Conservation (phyloP, 2,797 vertebrate genomes). For the Microctenopoma lineatum region DNA sequence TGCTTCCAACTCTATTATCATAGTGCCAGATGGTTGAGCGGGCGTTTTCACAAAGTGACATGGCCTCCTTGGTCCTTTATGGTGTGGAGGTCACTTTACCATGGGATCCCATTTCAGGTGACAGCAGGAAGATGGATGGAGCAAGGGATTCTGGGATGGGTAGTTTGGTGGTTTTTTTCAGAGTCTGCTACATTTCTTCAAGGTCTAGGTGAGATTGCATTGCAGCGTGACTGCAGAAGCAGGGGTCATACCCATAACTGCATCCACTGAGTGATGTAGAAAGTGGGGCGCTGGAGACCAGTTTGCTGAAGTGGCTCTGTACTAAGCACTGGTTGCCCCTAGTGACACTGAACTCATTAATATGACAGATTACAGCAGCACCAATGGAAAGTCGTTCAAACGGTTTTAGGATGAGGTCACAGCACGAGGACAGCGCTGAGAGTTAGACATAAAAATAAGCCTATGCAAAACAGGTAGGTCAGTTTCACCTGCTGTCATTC, state of each 20-base stretch:
- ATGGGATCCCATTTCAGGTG: slow-evolving; percentile 71
- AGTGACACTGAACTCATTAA: slow-evolving; percentile 65
- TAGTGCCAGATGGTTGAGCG: slow-evolving; percentile 74
- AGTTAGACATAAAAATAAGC: slow-evolving; percentile 23
- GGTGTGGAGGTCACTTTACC: slow-evolving; percentile 75
- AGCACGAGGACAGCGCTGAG: slow-evolving; percentile 13
- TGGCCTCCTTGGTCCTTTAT: slow-evolving; percentile 70
- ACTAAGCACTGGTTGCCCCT: slow-evolving; percentile 36
- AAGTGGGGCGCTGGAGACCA: slow-evolving; percentile 54
- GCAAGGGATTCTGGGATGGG: slow-evolving; percentile 70
- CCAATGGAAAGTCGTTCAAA: slow-evolving; percentile 49
- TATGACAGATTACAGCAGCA: slow-evolving; percentile 60
- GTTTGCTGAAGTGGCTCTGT: slow-evolving; percentile 50
- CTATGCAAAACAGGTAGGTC: slow-evolving; percentile 5
- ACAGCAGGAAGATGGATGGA: slow-evolving; percentile 74
- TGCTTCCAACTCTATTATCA: slow-evolving; percentile 65
- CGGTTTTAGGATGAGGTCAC: slow-evolving; percentile 57
- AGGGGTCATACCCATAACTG: slow-evolving; percentile 43
- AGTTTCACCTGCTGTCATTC: not conserved
- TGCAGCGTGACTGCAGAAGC: slow-evolving; percentile 20
- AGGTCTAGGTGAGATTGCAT: slow-evolving; percentile 45
- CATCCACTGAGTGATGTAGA: slow-evolving; percentile 34
- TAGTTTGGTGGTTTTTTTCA: slow-evolving; percentile 63
- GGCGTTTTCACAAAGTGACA: slow-evolving; percentile 75
- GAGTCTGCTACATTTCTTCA: slow-evolving; percentile 39